Conservation (phyloP, 2,888 invertebrate species). For the Lasioglossum zephyrum region DNA sequence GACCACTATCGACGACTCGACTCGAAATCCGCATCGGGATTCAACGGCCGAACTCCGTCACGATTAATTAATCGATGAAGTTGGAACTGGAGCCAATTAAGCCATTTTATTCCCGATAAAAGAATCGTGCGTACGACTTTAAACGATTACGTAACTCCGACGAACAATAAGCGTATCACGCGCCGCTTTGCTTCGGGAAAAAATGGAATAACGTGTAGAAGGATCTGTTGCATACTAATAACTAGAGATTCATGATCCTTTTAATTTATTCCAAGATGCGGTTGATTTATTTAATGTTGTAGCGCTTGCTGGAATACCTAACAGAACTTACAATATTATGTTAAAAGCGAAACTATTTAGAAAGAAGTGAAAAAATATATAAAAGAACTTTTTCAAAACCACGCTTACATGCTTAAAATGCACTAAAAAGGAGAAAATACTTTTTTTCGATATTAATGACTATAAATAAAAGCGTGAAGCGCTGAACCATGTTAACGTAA, state of each 20-base stretch:
- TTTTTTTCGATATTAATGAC: no score
- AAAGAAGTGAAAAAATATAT: no score
- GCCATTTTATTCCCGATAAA: conserved; percentile 38
- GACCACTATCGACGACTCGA: neutral
- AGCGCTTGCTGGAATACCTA: neutral
- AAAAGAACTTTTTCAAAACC: no score
- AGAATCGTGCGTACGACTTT: conserved; percentile 24
- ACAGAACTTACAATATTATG: no score
- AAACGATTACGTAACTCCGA: conserved; percentile 33
- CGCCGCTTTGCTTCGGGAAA: neutral
- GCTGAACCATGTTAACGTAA: no score
- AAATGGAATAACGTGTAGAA: neutral
- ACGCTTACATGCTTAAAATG: no score
- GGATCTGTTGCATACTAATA: neutral
- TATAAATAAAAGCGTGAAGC: no score
- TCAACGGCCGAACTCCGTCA: conserved; percentile 31
- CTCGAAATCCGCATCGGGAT: conserved; percentile 23
- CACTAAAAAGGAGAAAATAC: no score
- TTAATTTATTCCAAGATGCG: neutral
- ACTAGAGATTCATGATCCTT: neutral
- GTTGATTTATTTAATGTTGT: neutral
- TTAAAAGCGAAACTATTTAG: neutral
- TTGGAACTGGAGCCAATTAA: conserved; percentile 64
- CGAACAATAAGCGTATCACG: neutral
- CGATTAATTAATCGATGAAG: conserved; percentile 51